Percentiles rank a stretch among this genome's conserved stretches.
Evolutionary conservation across 1,140 invertebrate species (phyloP).

Genomic region (Drosophila insularis): DNA sequence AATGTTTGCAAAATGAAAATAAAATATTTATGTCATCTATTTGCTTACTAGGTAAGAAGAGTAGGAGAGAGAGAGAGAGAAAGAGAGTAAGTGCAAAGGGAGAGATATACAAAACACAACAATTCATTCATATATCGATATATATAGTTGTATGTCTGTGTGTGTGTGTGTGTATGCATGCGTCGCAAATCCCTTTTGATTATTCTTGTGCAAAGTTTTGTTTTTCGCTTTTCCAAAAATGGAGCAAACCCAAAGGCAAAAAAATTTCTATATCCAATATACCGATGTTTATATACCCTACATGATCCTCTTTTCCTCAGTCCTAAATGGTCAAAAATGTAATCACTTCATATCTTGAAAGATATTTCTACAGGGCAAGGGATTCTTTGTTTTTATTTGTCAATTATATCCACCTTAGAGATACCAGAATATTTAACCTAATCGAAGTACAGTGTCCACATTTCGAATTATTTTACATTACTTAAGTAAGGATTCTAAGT

Average conservation of each 20-base stretch:
- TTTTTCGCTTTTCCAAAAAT: neutral
- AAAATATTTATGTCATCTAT: slow-evolving; percentile 63
- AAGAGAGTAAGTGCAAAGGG: too few relatives aligned
- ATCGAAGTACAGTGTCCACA: too few relatives aligned
- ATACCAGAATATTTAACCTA: too few relatives aligned
- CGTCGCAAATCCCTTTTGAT: slow-evolving; percentile 1
- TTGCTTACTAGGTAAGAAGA: slow-evolving; percentile 2
- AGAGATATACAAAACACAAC: neutral
- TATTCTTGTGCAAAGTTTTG: neutral
- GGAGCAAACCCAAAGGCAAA: neutral
- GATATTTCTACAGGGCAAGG: too few relatives aligned
- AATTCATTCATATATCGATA: slow-evolving; percentile 3
- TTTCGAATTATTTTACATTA: too few relatives aligned
- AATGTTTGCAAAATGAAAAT: slow-evolving; percentile 49
- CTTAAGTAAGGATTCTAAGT: too few relatives aligned
- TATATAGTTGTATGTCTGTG: neutral
- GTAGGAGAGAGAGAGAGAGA: neutral
- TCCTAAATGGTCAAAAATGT: too few relatives aligned
- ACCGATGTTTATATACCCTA: too few relatives aligned
- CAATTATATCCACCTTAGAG: too few relatives aligned
- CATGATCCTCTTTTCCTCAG: too few relatives aligned
- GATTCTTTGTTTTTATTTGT: too few relatives aligned
- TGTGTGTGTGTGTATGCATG: neutral
- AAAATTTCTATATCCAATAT: neutral
- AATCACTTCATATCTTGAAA: too few relatives aligned